Evolutionary conservation across 1,140 invertebrate genomes (phyloP), one percentile per base, ranked within the genome.

Genomic region (Sycobia sp.): DNA sequence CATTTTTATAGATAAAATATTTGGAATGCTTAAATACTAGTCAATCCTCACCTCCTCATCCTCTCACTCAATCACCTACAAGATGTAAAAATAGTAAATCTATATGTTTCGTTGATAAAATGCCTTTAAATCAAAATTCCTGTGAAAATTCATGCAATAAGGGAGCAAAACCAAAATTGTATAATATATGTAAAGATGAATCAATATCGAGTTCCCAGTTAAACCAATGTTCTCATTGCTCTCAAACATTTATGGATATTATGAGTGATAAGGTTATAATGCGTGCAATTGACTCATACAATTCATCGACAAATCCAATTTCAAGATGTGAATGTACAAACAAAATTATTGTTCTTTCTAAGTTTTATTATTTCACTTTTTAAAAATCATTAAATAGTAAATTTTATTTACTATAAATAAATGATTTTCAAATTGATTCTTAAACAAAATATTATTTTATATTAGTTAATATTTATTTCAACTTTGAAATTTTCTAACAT

Each of bases 131-230:
- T n/a, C n/a, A n/a, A n/a, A n/a, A n/a, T n/a, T n/a, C n/a, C n/a
- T n/a, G n/a, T n/a, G n/a, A n/a, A n/a, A n/a, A n/a, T n/a, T n/a
- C n/a, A n/a, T n/a, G n/a, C n/a, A n/a, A n/a, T n/a, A n/a, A n/a
- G n/a, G n/a, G n/a, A 32, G 23, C 4, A 29, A 18, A 18, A 5
- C 3, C 46, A 32, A 64, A 67, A 20, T 25, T 27, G 10, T 64
- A 41, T n/a, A 59, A 50, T 50, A 51, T 38, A 54, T 43, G 10
- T 23, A 16, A 41, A 41, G 34, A 16, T 25, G 25, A 23, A 10
- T 34, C 27, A 41, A 20, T 25, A 34, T 36, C 39, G 11, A 64
- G 38, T 38, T 65, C 13, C 18, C 32, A 25, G 44, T 46, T 57
- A 27, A 34, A 22, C 1, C 25, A 11, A 9, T 13, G 36, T 22